Base-by-base conservation (phyloP, 1,140 invertebrate genomes). In the Apis cerana region DNA sequence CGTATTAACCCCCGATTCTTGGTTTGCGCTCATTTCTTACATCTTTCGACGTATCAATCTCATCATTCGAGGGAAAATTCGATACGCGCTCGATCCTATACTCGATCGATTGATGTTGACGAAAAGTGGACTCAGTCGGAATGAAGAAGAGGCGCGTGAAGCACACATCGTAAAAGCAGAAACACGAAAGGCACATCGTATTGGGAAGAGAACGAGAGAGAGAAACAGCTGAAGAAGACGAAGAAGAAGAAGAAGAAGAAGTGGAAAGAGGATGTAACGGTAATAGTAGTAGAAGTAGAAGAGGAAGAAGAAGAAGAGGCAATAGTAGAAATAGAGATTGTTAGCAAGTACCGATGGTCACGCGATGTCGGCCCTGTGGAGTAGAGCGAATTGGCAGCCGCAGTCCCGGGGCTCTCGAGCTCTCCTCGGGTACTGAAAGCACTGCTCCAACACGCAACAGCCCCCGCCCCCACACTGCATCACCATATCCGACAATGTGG, bases 381-480 rank as follows among this genome's bases (percentile, higher is more conserved):
- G 95, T 91, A 97, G 95, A 90, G 97, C 97, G 94, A 97, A 97
- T 93, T 97, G 97, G 95, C 97, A 97, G 94, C 97, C 97, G 93
- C 97, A 97, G 92, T 97, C 97, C 90, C 97, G 96, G 75, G 96
- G 95, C 91, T 97, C 97, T 91, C 95, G 94, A 87, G 95, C 93
- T 92, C 96, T 96, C 87, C 97, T 95, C 85, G 96, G 96, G 93
- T 97, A 97, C 93, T 96, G 96, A 95, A 97, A 97, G 95, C 97
- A 97, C 94, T 96, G 96, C 93, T 97, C 97, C 95, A 97, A 96
- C 82, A 97, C 95, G 92, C 97, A 97, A 96, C 97, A 97, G 91
- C 96, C 96, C 93, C 96, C 96, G 91, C 91, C 92, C 91, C 92
- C 93, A 89, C 93, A 94, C 93, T 94, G 93, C 93, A 93, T 93